phyloP scores from a whole-genome alignment of 2,797 vertebrate species.

The Esox masquinongy region DNA sequence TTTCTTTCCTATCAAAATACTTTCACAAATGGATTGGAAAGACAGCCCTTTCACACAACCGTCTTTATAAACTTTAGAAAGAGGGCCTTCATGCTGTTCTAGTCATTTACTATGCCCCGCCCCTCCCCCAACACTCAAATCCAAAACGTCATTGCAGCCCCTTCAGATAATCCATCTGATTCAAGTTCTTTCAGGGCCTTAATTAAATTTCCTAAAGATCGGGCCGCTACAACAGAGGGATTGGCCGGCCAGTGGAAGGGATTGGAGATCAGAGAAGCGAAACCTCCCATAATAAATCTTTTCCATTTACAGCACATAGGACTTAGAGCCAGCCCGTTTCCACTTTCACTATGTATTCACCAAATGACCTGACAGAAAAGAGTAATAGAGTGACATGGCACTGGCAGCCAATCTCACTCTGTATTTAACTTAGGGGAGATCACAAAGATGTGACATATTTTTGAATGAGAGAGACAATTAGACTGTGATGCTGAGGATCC shows the following conservation, averaged over 20 bases:
- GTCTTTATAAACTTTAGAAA: slow-evolving; percentile 30
- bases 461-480: slow-evolving; percentile 72
- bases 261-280: slow-evolving; percentile 68
- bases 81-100: slow-evolving; percentile 35
- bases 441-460: slow-evolving; percentile 64
- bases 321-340: slow-evolving; percentile 39
- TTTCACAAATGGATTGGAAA: slow-evolving; percentile 40
- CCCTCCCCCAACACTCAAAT: slow-evolving; percentile 17
- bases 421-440: slow-evolving; percentile 55
- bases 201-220: slow-evolving; percentile 73
- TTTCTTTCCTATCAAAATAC: not conserved
- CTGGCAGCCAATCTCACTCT: slow-evolving; percentile 53
- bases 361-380: slow-evolving; percentile 52
- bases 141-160: slow-evolving; percentile 30
- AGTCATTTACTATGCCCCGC: slow-evolving; percentile 34
- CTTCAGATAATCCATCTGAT: slow-evolving; percentile 69
- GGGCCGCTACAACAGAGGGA: slow-evolving; percentile 48
- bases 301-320: slow-evolving; percentile 58
- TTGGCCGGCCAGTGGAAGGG: slow-evolving; percentile 52
- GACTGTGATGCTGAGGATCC: slow-evolving; percentile 52
- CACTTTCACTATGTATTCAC: slow-evolving; percentile 42
- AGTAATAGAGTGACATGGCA: slow-evolving; percentile 36
- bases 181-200: slow-evolving; percentile 60
- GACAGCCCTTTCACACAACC: slow-evolving; percentile 37
- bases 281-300: slow-evolving; percentile 66